These are phyloP conservation scores for Chamaetylas fuelleborni DNA, from an alignment of 2,113 vertebrate species.

Conservation along the genomic window DNA sequence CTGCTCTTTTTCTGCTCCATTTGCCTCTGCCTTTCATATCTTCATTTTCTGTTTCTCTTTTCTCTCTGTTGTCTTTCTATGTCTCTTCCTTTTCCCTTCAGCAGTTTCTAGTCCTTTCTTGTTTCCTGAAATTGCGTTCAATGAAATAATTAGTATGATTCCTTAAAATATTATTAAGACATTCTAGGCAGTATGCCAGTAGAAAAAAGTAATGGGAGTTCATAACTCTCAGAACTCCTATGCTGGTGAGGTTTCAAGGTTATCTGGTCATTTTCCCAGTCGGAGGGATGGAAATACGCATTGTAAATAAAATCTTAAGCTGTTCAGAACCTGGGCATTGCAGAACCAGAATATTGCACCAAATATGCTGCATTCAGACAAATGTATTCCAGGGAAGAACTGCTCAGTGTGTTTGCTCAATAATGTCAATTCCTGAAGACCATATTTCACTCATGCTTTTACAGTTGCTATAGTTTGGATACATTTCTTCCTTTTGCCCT, in stretches of 20 bases:
- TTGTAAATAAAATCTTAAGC: not conserved
- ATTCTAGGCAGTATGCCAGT: not conserved
- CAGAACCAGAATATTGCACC: not conserved
- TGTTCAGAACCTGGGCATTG: not conserved
- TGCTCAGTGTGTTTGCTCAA: not conserved
- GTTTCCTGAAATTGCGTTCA: not conserved
- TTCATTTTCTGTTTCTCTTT: not conserved
- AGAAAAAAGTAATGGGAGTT: accelerated
- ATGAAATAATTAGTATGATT: not conserved
- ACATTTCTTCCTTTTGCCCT: not conserved
- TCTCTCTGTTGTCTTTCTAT: not conserved
- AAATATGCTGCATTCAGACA: not conserved
- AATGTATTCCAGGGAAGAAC: not conserved
- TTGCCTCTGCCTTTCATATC: not conserved
- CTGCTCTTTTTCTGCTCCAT: not conserved
- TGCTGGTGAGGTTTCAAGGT: not conserved
- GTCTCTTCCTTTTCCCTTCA: not conserved
- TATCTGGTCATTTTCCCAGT: not conserved
- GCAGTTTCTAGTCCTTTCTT: not conserved
- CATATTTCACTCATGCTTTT: not conserved
- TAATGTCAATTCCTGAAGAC: not conserved
- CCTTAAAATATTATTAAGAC: not conserved
- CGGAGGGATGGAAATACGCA: not conserved
- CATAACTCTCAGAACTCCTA: not conserved
- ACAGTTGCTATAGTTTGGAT: not conserved